Base-by-base conservation (phyloP, 2,888 invertebrate species). In the Parnassius glacialis region DNA sequence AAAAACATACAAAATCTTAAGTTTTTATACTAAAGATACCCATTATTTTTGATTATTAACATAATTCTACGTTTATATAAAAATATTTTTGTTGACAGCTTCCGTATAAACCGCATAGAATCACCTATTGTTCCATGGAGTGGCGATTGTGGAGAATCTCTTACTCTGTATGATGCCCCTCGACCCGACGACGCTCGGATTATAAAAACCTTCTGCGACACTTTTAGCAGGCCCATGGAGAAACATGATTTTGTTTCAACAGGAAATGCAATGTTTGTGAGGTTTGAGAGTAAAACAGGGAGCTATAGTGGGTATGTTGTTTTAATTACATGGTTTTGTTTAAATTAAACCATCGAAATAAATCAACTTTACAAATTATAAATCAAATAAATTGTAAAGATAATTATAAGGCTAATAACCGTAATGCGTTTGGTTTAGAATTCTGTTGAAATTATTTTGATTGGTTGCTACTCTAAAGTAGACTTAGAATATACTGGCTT, bases 151-250 rank as follows among this genome's bases (percentile, higher is more conserved):
- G 97, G 97, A 0, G 97, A 97, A 76, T 97, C 97, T 3, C 88
- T 98, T 42, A 97, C 97, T 0, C 93, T 98, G 5, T 98, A 97
- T 81, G 98, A 98, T 74, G 95, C 97, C 0, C 94, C 96, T 41
- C 94, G 96, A 92, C 96, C 97, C 5, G 97, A 97, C 77, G 97
- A 97, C 68, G 96, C 97, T 0, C 94, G 95, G 70, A 97, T 98
- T 74, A 97, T 97, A 77, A 97, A 97, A 84, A 97, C 97, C 1
- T 97, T 98, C 87, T 98, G 98, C 85, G 97, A 98, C 84, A 97
- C 97, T 3, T 97, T 97, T 87, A 97, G 97, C 44, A 94, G 96
- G 68, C 97, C 97, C 0, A 96, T 97, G 96, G 97, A 97, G 85
- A 97, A 97, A 75, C 96, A 97, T 74, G 97, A 97, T 81, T 97